Conservation (phyloP, 2,888 invertebrate genomes). For the Drosophila falleni region DNA sequence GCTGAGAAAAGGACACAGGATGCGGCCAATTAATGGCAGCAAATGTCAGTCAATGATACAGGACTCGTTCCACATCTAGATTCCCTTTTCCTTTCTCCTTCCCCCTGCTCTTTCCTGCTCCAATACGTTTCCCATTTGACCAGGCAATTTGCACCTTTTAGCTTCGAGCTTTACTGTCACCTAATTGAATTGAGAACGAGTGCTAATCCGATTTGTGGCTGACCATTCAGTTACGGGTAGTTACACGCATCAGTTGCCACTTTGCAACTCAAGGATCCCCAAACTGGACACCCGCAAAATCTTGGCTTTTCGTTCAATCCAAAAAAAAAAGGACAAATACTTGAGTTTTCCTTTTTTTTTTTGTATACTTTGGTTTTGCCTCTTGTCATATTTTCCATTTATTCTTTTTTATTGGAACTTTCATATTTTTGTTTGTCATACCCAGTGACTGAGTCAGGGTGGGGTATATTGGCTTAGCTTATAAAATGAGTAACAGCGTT, state of each 20-base stretch:
- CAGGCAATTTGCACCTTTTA: slow-evolving; percentile 59
- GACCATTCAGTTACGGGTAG: slow-evolving; percentile 75
- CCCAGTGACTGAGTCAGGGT: not conserved
- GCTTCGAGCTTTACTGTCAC: slow-evolving; percentile 49
- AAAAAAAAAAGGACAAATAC: slow-evolving; percentile 57
- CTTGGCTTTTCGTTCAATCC: slow-evolving; percentile 55
- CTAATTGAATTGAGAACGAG: slow-evolving; percentile 82
- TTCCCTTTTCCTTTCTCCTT: too few species aligned
- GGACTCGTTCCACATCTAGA: not conserved
- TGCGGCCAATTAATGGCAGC: slow-evolving; percentile 77
- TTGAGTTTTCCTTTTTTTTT: slow-evolving; percentile 51
- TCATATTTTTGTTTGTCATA: slow-evolving; percentile 44
- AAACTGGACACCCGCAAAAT: slow-evolving; percentile 72
- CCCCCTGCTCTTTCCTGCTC: not conserved
- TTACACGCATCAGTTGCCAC: slow-evolving; percentile 80
- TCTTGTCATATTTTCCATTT: slow-evolving; percentile 64
- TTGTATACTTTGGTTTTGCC: slow-evolving; percentile 30
- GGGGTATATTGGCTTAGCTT: slow-evolving; percentile 14
- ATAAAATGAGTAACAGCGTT: too few species aligned
- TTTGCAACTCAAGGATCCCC: slow-evolving; percentile 32
- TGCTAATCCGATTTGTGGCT: slow-evolving; percentile 84
- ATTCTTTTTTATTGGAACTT: slow-evolving; percentile 44
- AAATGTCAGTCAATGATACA: slow-evolving; percentile 47
- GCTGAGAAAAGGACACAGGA: slow-evolving; percentile 66
- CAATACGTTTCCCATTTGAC: slow-evolving; percentile 23